phyloP scores from a whole-genome alignment of 2,888 invertebrate genomes.

The Drymonia ruficornis region DNA sequence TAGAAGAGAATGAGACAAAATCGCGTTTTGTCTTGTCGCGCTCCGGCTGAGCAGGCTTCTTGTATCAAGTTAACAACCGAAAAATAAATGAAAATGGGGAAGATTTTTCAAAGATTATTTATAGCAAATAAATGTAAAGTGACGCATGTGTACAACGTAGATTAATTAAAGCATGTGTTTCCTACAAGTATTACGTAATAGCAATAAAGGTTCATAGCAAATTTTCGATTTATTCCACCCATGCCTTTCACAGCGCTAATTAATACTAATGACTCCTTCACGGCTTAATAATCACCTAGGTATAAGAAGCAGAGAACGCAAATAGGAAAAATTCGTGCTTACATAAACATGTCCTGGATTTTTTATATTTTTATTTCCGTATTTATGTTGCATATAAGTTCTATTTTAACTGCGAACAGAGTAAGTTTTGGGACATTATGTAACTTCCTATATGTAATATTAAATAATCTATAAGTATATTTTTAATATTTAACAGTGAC shows the following conservation, averaged over 20 bases:
- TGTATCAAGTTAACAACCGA: no score
- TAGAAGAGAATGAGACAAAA: no score
- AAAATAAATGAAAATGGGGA: not conserved
- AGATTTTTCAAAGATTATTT: not conserved
- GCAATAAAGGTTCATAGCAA: not conserved
- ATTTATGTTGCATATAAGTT: not conserved
- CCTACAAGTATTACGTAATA: not conserved
- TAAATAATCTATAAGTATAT: not conserved
- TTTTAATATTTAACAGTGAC: no score
- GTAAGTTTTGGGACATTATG: not conserved
- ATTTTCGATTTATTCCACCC: constrained; percentile 5
- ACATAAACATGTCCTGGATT: not conserved
- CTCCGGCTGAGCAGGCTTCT: no score
- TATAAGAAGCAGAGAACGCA: not conserved
- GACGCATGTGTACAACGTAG: not conserved
- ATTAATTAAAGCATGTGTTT: no score
- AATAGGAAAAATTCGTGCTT: not conserved
- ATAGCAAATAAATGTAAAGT: no score
- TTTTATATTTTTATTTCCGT: not conserved
- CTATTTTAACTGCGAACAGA: not conserved
- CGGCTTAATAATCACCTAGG: constrained; percentile 13
- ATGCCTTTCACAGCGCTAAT: constrained; percentile 17
- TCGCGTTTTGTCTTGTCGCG: no score
- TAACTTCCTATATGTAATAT: no score
- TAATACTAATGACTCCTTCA: constrained; percentile 28